Base-by-base conservation (phyloP, 2,113 vertebrate genomes). In the Narcine bancroftii region DNA sequence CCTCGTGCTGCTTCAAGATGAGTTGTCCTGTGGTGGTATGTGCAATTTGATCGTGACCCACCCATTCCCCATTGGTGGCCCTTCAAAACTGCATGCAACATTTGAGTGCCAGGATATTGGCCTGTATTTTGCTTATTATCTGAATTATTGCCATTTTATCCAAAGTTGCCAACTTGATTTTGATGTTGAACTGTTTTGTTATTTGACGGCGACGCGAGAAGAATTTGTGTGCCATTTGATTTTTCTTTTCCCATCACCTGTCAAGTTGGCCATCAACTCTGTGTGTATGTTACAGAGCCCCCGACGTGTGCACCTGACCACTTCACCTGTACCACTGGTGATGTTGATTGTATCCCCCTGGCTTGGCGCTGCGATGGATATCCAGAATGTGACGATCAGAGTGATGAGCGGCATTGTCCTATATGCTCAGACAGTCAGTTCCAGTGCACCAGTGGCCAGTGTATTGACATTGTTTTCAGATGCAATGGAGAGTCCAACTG, bases 241-340 rank as follows among this genome's bases (percentile, higher is more conserved):
- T 56, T 69, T 92, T 56, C 39, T 69, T n/a, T 36, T 36, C 21
- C 91, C 13, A 0, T 21, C 17, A 33, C 33, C 50, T 76, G 42
- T 42, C 47, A 71, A 7, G 26, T 42, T 10, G 26, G 1, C 33
- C 53, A 60, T 63, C 6, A 63, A 63, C 19, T 93, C 94, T 93
- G 94, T 92, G 93, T 93, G 47, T 95, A 71, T 72, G 10, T 93
- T 94, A 91, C 96, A 99, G 99, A 99, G 92, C 99, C 98, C 0
- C 99, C 99, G 92, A 99, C 98, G 36, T 99, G 99, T 93, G 98
- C 98, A 45, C 98, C 99, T 15, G 98, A 98, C 94, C 98, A 99
- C 95, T 99, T 99, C 95, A 97, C 98, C 81, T 99, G 99, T 93
- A 95, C 95, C 71, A 98, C 98, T 0, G 99, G 99, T 0, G 99